phyloP scores from a whole-genome alignment of 2,888 invertebrate species.

The Furcula furcula region DNA sequence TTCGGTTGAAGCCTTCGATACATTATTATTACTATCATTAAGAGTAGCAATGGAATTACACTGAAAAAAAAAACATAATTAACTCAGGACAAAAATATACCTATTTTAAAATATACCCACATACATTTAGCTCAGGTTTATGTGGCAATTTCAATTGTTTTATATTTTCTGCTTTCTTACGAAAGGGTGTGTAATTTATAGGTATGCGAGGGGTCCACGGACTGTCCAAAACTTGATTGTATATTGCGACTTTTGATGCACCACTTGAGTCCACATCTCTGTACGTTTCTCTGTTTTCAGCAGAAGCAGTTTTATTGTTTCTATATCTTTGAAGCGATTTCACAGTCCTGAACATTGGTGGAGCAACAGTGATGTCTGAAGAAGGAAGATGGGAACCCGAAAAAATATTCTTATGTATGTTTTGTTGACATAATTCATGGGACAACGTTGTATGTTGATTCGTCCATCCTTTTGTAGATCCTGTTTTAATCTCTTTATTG shows the following conservation, averaged over 20 bases:
- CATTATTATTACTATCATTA: constrained; percentile 55
- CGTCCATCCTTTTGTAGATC: constrained; percentile 14
- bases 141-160: neutral
- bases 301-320: constrained; percentile 3
- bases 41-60: constrained; percentile 9
- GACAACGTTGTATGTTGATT: constrained; percentile 6
- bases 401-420: constrained; percentile 14
- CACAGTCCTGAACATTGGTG: constrained; percentile 17
- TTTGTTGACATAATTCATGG: constrained; percentile 18
- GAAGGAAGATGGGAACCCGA: constrained; percentile 20
- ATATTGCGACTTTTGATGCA: constrained; percentile 47
- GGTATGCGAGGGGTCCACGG: constrained; percentile 80
- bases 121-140: constrained; percentile 27
- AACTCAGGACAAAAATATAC: too few relatives aligned
- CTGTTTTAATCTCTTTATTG: constrained; percentile 4
- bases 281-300: constrained; percentile 3
- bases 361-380: constrained; percentile 25
- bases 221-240: constrained; percentile 79
- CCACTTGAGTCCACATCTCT: constrained; percentile 9
- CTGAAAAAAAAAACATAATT: constrained; percentile 35
- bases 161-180: constrained; percentile 36
- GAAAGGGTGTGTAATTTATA: constrained; percentile 53
- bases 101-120: constrained; percentile 6
- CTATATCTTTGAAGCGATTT: constrained; percentile 8
- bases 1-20: constrained; percentile 2